Evolutionary conservation across 2,113 vertebrate genomes (phyloP).

Genomic region (Paramormyrops kingsleyae): DNA sequence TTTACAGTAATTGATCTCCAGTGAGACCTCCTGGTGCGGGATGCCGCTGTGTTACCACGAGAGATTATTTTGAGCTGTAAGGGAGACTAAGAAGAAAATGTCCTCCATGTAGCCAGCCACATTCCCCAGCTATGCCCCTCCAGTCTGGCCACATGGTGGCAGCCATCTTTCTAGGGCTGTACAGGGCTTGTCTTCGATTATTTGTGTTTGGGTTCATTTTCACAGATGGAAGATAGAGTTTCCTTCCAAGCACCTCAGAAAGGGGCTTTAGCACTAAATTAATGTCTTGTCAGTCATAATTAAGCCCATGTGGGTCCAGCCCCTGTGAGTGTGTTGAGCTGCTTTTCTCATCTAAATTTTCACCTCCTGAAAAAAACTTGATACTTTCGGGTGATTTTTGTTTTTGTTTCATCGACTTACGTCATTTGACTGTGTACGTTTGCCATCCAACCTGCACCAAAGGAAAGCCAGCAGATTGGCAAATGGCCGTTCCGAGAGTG

Average conservation of each 20-base stretch:
- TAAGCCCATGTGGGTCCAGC: constrained; percentile 39
- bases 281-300: constrained; percentile 52
- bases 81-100: constrained; percentile 32
- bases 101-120: constrained; percentile 29
- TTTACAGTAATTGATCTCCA: constrained; percentile 21
- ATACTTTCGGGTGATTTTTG: constrained; percentile 48
- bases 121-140: constrained; percentile 26
- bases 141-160: constrained; percentile 17
- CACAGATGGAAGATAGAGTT: constrained; percentile 19
- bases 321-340: constrained; percentile 41
- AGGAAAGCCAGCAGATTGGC: neutral
- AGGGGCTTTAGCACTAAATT: constrained; percentile 33
- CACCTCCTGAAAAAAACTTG: constrained; percentile 41
- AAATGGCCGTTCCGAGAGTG: constrained; percentile 27
- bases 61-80: constrained; percentile 39
- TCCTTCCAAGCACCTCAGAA: neutral
- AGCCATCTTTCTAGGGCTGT: constrained; percentile 26
- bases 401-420: neutral
- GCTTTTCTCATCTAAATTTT: constrained; percentile 52
- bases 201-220: constrained; percentile 23
- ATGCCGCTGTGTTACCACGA: constrained; percentile 25
- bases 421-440: constrained; percentile 38
- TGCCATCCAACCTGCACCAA: constrained; percentile 36
- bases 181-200: constrained; percentile 9
- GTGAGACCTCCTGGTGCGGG: constrained; percentile 17